phyloP scores from a whole-genome alignment of 2,797 vertebrate species.

The Chrysocyon brachyurus region DNA sequence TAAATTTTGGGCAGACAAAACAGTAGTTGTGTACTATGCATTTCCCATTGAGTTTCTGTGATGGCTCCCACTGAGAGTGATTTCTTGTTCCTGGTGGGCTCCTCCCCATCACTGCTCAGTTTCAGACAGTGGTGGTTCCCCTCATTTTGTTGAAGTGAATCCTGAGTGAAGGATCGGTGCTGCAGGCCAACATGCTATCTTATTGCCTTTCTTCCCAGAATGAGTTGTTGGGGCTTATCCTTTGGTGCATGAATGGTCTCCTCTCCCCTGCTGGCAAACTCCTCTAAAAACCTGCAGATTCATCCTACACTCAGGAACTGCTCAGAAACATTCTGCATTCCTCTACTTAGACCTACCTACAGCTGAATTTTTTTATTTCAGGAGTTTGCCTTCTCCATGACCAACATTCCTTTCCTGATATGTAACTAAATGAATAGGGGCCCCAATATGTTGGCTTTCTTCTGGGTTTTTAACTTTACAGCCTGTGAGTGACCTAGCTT shows the following conservation, averaged over 20 bases:
- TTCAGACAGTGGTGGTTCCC: neutral
- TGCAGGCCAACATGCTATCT: neutral
- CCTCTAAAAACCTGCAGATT: neutral
- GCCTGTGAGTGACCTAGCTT: neutral
- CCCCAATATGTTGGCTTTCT: neutral
- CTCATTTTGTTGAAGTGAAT: neutral
- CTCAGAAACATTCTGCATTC: neutral
- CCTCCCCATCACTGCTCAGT: neutral
- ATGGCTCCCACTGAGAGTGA: neutral
- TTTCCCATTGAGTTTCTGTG: neutral
- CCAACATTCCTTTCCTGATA: neutral
- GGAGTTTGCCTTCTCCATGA: neutral
- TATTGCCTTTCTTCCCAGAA: neutral
- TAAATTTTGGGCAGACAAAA: neutral
- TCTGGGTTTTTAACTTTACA: neutral
- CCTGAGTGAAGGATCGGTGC: neutral
- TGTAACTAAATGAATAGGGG: neutral
- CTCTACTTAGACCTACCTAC: neutral
- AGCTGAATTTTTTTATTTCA: conserved; percentile 15
- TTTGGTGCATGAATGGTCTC: neutral
- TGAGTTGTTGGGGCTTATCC: neutral
- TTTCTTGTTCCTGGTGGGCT: neutral
- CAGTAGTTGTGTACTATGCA: neutral
- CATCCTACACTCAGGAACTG: neutral
- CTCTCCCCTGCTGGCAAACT: neutral